These are phyloP conservation scores for Rhynchotus rufescens DNA, from an alignment of 2,797 vertebrate species.

Conservation along the genomic window DNA sequence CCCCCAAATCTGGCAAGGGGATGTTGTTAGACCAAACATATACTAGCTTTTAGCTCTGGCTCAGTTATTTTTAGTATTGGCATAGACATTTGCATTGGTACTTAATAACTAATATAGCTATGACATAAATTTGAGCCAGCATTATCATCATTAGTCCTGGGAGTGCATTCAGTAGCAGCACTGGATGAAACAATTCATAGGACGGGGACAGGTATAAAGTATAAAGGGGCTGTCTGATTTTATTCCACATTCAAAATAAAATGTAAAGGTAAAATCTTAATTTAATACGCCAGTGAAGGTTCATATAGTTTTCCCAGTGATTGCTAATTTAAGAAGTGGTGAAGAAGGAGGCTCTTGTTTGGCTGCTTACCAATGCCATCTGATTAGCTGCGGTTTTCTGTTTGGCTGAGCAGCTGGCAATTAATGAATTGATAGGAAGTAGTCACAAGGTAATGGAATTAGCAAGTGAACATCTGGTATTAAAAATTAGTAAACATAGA, in stretches of 20 bases:
- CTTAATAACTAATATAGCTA: constrained; percentile 58
- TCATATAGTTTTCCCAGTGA: background rate
- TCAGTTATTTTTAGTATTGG: constrained; percentile 64
- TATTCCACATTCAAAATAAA: background rate
- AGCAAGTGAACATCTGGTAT: constrained; percentile 80
- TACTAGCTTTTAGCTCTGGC: constrained; percentile 63
- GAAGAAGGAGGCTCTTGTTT: constrained; percentile 56
- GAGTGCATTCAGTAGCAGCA: background rate
- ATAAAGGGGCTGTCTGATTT: background rate
- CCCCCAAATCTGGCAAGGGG: background rate
- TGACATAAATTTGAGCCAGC: constrained; percentile 29
- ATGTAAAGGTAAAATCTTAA: background rate
- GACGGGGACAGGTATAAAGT: background rate
- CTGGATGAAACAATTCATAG: background rate
- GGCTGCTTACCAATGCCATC: constrained; percentile 66
- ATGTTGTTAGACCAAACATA: constrained; percentile 28
- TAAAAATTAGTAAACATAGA: constrained; percentile 71
- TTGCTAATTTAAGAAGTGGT: constrained; percentile 52
- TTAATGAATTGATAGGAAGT: constrained; percentile 82
- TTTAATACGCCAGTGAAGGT: background rate
- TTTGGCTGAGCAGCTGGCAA: constrained; percentile 79
- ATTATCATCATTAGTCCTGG: constrained; percentile 48
- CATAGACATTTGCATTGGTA: constrained; percentile 58
- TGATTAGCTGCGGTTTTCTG: constrained; percentile 68
- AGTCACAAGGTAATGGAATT: constrained; percentile 75